Percentiles rank a stretch among this genome's conserved stretches.
These are phyloP conservation scores for Calameuta idolon DNA, from an alignment of 2,888 invertebrate species.

Conservation along the genomic window DNA sequence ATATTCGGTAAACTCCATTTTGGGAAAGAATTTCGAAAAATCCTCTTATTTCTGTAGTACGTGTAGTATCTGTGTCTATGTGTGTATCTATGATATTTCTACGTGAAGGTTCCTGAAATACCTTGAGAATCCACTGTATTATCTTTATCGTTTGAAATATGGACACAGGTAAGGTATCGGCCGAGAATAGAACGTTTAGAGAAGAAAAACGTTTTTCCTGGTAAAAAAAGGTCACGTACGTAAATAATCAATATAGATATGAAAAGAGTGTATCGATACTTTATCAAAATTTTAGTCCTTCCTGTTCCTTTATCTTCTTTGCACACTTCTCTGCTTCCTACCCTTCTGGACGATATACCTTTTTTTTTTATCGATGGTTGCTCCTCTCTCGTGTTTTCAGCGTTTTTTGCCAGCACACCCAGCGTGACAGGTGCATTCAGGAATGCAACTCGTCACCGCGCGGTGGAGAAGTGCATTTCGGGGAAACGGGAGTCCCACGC, in stretches of 20 bases:
- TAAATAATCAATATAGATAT: background rate
- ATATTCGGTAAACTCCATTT: no score
- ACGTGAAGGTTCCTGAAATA: conserved; percentile 22
- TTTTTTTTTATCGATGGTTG: background rate
- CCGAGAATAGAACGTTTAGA: conserved; percentile 44
- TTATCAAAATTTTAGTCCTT: conserved; percentile 5
- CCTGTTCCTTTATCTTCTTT: background rate
- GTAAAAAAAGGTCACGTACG: background rate
- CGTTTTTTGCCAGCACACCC: background rate
- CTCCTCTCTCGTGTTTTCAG: background rate
- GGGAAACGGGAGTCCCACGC: background rate
- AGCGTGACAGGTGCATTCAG: background rate
- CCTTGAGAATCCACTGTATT: conserved; percentile 39
- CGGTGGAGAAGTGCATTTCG: background rate
- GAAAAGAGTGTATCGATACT: conserved; percentile 14
- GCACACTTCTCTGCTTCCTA: conserved; percentile 6
- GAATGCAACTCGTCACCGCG: background rate
- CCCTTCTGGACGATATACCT: background rate
- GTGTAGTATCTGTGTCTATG: no score
- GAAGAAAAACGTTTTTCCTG: background rate
- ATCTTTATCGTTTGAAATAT: conserved; percentile 50
- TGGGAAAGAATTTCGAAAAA: no score
- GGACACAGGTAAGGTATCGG: conserved; percentile 40
- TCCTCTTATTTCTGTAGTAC: no score
- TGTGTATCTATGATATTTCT: no score